Evolutionary conservation across 1,140 invertebrate genomes (phyloP).

Genomic region (Sweltsa coloradensis): DNA sequence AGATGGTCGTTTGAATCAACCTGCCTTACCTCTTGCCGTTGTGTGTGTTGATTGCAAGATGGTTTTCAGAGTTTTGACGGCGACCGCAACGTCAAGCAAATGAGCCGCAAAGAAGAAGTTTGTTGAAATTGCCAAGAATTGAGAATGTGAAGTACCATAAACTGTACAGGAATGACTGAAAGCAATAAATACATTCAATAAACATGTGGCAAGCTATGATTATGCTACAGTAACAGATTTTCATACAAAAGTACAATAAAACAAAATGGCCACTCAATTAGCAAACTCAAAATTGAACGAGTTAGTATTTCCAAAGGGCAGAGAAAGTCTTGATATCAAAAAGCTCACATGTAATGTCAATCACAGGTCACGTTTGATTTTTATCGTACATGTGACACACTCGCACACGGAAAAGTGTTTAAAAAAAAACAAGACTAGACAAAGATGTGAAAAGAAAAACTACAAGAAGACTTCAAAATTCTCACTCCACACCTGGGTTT

Average conservation of each 20-base stretch:
- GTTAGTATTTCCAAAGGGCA: too few species aligned
- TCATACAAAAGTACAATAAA: too few species aligned
- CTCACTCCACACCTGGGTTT: too few species aligned
- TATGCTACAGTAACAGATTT: too few species aligned
- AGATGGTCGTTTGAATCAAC: too few species aligned
- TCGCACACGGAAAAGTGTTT: neutral
- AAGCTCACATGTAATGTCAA: too few species aligned
- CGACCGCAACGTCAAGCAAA: conserved; percentile 94
- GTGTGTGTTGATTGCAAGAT: conserved; percentile 98
- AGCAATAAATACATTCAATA: conserved; percentile 15
- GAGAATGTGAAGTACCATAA: conserved; percentile 96
- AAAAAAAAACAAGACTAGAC: neutral
- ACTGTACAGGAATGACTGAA: conserved; percentile 91
- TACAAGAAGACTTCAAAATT: too few species aligned
- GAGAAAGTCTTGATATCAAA: too few species aligned
- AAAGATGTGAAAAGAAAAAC: neutral
- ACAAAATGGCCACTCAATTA: too few species aligned
- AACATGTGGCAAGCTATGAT: neutral
- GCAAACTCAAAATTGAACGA: neutral
- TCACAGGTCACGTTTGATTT: too few species aligned
- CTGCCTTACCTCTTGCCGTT: conserved; percentile 95
- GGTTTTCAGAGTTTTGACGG: conserved; percentile 92
- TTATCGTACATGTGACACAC: too few species aligned
- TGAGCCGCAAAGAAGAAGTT: conserved; percentile 99
- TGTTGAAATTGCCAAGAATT: conserved; percentile 94